Evolutionary conservation across 2,113 vertebrate species (phyloP), one percentile per base, ranked within the genome.

Genomic region (Ceyx cyanopectus): DNA sequence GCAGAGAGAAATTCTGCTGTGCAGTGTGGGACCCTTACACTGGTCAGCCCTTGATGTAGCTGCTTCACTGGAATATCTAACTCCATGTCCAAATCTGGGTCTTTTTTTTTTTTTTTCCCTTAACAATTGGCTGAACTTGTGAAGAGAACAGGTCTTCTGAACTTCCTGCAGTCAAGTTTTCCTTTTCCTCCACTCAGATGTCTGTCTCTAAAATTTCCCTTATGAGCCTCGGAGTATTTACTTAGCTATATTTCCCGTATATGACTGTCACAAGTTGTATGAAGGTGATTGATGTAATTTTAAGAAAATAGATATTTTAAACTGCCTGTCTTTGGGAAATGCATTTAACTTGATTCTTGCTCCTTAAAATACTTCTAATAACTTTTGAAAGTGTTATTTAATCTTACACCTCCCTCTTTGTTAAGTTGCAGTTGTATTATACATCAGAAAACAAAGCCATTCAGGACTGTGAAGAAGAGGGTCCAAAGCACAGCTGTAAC

Each of bases 251-350:
- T 54, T 84, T 89, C 13, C 48, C 61, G 11, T 62, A 21, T 74
- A 30, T 48, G 17, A 6, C 26, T 77, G 63, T 50, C 30, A 43
- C n/a, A 66, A 80, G 14, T 56, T 43, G 51, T 22, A 34, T 0
- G 2, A 72, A 63, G 17, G 19, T 73, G 24, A 63, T 10, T 80
- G 30, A 63, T 67, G 24, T 32, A 18, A 48, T 74, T 87, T 78
- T 70, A 84, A 87, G 29, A 14, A 56, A 40, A 60, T 60, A 88
- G 85, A 53, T 60, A 73, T 60, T 86, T 81, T 69, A 45, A 83
- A 66, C 32, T 2, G 0, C 43, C 18, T 81, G 1, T 16, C 23
- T 66, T 20, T 81, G 40, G 22, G 26, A 74, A 81, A 68, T 56
- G 24, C 12, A 22, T 79, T 79, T 87, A 51, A 34, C 8, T 81